Conservation (phyloP, 2,113 vertebrate genomes). For the Microcebus griseorufus region DNA sequence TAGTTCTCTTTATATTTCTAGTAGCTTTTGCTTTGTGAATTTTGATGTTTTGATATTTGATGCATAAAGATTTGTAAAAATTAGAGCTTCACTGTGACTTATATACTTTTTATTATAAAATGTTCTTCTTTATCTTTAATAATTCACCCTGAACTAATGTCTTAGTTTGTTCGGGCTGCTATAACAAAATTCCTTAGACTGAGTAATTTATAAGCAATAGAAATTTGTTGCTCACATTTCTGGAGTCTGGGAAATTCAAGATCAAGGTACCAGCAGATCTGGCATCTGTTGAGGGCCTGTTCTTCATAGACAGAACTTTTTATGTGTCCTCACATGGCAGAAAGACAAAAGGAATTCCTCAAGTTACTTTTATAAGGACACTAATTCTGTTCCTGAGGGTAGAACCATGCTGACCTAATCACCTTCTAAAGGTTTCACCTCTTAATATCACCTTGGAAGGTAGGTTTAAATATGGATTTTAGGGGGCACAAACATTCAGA, state of each 20-base stretch:
- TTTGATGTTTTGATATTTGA: background rate
- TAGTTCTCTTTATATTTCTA: background rate
- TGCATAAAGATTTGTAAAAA: background rate
- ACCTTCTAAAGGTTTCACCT: background rate
- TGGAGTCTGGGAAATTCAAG: background rate
- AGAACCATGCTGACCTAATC: background rate
- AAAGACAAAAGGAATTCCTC: background rate
- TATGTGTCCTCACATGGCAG: background rate
- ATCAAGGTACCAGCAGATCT: background rate
- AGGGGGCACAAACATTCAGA: background rate
- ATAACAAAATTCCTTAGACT: background rate
- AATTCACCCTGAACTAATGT: background rate
- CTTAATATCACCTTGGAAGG: background rate
- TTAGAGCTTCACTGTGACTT: background rate
- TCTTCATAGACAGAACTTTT: background rate
- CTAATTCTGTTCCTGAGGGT: background rate
- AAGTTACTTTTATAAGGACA: background rate
- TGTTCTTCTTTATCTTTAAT: background rate
- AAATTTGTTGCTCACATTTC: background rate
- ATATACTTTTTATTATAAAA: background rate
- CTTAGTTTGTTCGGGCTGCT: background rate
- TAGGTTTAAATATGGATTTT: background rate
- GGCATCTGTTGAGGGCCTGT: background rate
- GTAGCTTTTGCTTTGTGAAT: background rate
- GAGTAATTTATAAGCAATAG: background rate